Percentiles rank a stretch among this genome's conserved stretches.
Evolutionary conservation across 1,140 invertebrate species (phyloP).

Genomic region (Drusus annulatus): DNA sequence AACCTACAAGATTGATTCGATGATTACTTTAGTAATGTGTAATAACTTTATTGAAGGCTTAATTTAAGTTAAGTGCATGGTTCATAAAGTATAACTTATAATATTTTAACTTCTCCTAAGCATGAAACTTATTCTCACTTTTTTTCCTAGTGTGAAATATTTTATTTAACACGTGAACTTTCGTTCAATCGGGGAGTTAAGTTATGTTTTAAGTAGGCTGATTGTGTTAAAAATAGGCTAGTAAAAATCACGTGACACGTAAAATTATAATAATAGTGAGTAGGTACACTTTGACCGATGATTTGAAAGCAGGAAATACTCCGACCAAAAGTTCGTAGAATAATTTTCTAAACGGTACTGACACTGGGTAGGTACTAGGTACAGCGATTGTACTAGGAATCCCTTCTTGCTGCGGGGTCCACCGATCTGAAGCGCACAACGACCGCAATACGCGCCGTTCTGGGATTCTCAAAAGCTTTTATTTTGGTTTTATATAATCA

Average conservation of each 20-base stretch:
- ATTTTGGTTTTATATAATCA: not conserved
- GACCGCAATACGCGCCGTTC: conserved; percentile 31
- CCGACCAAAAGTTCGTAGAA: no score
- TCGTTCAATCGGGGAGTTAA: conserved; percentile 7
- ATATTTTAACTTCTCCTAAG: conserved; percentile 11
- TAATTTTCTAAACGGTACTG: no score
- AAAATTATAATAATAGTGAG: no score
- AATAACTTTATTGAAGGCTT: conserved; percentile 19
- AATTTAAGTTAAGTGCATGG: not conserved
- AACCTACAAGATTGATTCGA: no score
- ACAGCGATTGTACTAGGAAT: not conserved
- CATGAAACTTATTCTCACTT: conserved; percentile 6
- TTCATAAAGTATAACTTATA: not conserved
- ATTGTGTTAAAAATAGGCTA: no score
- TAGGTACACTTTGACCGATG: no score
- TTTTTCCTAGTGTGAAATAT: conserved; percentile 12
- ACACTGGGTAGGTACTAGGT: no score
- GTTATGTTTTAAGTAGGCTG: not conserved
- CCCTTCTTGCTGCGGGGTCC: conserved; percentile 23
- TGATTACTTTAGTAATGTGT: not conserved
- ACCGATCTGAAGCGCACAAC: conserved; percentile 42
- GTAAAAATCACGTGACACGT: no score
- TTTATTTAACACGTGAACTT: conserved; percentile 8
- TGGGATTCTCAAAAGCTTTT: conserved; percentile 11
- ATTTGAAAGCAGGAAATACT: no score